Base-by-base conservation (phyloP, 1,140 invertebrate genomes). In the Drosophila triauraria region DNA sequence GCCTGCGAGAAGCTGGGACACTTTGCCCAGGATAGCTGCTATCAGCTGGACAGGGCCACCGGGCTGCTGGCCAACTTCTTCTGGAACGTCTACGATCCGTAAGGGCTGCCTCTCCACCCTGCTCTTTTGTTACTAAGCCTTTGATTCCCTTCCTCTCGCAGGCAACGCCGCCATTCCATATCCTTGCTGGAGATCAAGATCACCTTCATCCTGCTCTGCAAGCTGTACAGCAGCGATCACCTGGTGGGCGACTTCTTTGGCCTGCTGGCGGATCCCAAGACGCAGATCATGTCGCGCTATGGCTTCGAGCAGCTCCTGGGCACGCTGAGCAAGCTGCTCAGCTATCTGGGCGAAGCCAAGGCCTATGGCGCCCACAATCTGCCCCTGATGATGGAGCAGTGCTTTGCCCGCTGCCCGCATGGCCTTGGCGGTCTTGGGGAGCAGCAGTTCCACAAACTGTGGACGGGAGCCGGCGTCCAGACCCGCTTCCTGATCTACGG, bases 41-140 rank as follows among this genome's bases (percentile, higher is more conserved):
- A 85, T 59, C 61, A 84, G 12, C 56, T 93, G 59, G 92, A 91
- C 17, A 69, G 53, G 8, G 75, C 78, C 7, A 83, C 83, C 6
- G 60, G 58, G 0, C 63, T 90, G 27, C 56, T 93, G 38, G 64
- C 88, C 10, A 93, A 91, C 54, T 93, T 93, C 58, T 86, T 93
- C 58, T 93, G 92, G 92, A 88, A 93, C 47, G 75, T 92, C 20
- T 93, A 85, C 59, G 92, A 93, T 78, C 88, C 92, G 91, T 93
- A 72, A 48, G 90, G 48, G 44, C 15, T 4, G 8, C 13, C 17
- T 0, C 0, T 40, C 8, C 25, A 0, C 0, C 27, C 15, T 6
- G 5, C 13, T 17, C 6, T 17, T 51, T 48, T 2, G 1, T 6
- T 68, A 13, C 2, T 5, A 10, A 9, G 3, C 10, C 13, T 12